Evolutionary conservation across 2,888 invertebrate genomes (phyloP).

Genomic region (Pollenia amentaria): DNA sequence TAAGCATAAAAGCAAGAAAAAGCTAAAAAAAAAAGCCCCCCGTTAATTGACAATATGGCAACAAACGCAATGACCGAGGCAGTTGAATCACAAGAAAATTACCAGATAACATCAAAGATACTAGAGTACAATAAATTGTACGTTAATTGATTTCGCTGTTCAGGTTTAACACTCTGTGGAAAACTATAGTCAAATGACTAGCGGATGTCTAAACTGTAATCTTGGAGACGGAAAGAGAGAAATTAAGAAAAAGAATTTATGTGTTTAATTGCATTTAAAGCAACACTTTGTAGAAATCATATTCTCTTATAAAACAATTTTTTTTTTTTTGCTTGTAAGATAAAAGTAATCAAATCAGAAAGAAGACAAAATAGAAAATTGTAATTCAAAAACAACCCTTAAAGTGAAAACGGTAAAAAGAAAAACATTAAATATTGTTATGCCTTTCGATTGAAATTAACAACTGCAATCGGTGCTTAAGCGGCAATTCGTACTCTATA

Average conservation of each 20-base stretch:
- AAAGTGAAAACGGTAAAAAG: background rate
- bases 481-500: conserved; percentile 11
- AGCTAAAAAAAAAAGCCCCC: conserved; percentile 26
- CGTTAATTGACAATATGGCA: conserved; percentile 41
- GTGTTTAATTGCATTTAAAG: conserved; percentile 34
- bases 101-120: conserved; percentile 21
- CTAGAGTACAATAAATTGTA: conserved; percentile 22
- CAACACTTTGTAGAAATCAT: conserved; percentile 31
- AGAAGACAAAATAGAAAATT: background rate
- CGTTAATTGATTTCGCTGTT: conserved; percentile 22
- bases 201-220: background rate
- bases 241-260: background rate
- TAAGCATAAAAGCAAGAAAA: conserved; percentile 13
- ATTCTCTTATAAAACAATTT: background rate
- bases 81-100: background rate
- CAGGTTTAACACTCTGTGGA: conserved; percentile 2
- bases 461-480: conserved; percentile 21
- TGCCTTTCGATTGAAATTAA: background rate
- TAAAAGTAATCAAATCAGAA: conserved; percentile 7
- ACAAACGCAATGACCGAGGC: background rate
- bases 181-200: background rate
- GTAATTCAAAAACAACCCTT: conserved; percentile 21
- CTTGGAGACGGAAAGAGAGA: background rate
- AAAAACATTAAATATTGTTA: conserved; percentile 1
- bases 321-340: background rate